Percentiles rank a stretch among this genome's conserved stretches.
Conservation (phyloP, 2,113 vertebrate genomes). For the Lasiurus borealis region DNA sequence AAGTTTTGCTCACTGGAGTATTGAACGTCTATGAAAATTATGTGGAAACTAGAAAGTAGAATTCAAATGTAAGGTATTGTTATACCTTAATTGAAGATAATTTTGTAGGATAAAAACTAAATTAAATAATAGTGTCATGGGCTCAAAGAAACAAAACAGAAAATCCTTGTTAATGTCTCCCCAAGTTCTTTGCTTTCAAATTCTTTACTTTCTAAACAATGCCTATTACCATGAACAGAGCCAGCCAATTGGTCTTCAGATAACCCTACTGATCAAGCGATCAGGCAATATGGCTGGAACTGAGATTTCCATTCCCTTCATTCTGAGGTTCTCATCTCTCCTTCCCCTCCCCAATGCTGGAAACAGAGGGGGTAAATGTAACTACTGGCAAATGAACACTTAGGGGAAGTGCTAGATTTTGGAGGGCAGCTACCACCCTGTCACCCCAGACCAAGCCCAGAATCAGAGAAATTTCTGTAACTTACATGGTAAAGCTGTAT, state of each 20-base stretch:
- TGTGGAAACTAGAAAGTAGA: neutral
- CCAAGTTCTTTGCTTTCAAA: neutral
- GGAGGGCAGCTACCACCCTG: neutral
- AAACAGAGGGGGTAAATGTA: neutral
- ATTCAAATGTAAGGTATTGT: slow-evolving; percentile 4
- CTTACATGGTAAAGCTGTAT: neutral
- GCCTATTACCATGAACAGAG: slow-evolving; percentile 19
- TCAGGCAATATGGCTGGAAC: neutral
- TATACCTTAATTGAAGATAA: neutral
- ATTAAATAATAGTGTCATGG: neutral
- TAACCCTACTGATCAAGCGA: slow-evolving; percentile 35
- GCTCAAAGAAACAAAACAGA: slow-evolving; percentile 46
- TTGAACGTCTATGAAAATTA: neutral
- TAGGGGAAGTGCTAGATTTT: neutral
- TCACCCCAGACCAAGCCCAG: neutral
- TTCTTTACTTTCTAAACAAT: slow-evolving; percentile 45
- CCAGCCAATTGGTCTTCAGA: neutral
- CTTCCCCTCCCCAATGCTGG: neutral
- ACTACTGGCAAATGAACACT: neutral
- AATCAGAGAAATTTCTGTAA: neutral
- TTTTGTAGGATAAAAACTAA: slow-evolving; percentile 41
- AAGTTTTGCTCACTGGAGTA: neutral
- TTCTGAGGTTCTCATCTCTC: neutral
- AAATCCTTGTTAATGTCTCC: slow-evolving; percentile 39
- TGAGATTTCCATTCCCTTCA: neutral